These are phyloP conservation scores for Carassius gibelio DNA, from an alignment of 2,113 vertebrate genomes.

Conservation along the genomic window DNA sequence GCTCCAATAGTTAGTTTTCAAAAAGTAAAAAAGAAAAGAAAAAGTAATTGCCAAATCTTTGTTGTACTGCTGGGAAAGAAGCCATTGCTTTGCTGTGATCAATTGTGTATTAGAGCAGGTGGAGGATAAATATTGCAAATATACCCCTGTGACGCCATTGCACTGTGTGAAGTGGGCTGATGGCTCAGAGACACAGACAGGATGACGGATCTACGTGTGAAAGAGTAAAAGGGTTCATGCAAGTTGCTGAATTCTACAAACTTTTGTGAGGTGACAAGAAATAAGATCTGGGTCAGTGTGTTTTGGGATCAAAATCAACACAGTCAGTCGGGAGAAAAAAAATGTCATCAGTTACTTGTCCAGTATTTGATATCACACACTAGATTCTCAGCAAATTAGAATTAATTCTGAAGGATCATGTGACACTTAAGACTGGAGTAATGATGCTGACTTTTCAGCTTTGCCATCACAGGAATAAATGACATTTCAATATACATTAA, in stretches of 20 bases:
- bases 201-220: conserved; percentile 52
- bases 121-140: not conserved
- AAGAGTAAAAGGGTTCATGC: conserved; percentile 31
- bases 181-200: not conserved
- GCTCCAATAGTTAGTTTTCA: conserved; percentile 6
- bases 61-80: not conserved
- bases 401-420: conserved; percentile 1
- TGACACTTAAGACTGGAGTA: not conserved
- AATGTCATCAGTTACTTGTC: not conserved
- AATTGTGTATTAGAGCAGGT: not conserved
- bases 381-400: not conserved
- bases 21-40: not conserved
- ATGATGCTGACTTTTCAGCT: not conserved
- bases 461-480: not conserved
- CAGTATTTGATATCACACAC: not conserved
- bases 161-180: conserved; percentile 2
- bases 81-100: conserved; percentile 8
- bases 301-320: conserved; percentile 2
- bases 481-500: no score
- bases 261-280: conserved; percentile 51
- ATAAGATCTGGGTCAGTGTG: conserved; percentile 3
- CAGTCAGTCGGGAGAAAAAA: not conserved
- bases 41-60: not conserved
- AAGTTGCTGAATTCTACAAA: conserved; percentile 67
- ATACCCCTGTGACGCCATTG: not conserved